These are phyloP conservation scores for Corydoras maculifer DNA, from an alignment of 2,113 vertebrate species.

Conservation along the genomic window DNA sequence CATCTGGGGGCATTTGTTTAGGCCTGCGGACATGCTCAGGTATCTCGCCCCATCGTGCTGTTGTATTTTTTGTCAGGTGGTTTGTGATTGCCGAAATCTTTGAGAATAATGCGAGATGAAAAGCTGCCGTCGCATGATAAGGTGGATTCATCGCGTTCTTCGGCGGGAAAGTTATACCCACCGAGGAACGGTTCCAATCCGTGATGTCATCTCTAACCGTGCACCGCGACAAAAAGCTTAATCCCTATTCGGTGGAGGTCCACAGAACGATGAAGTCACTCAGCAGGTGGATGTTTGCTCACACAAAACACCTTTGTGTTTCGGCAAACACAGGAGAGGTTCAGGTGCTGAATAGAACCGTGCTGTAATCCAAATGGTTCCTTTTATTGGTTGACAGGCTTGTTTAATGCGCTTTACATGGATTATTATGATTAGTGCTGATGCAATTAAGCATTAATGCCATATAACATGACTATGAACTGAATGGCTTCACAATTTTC, in stretches of 20 bases:
- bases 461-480: neutral
- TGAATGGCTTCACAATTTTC: neutral
- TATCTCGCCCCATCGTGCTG: neutral
- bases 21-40: neutral
- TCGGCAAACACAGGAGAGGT: constrained; percentile 37
- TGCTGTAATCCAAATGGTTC: neutral
- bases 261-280: constrained; percentile 58
- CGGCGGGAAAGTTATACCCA: constrained; percentile 40
- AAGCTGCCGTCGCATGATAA: constrained; percentile 6
- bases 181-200: constrained; percentile 32
- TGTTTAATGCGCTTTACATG: constrained; percentile 2
- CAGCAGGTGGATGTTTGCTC: constrained; percentile 46
- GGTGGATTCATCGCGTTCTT: constrained; percentile 35
- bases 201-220: constrained; percentile 16
- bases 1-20: neutral
- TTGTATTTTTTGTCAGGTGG: too few relatives aligned
- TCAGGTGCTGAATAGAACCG: neutral
- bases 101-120: neutral
- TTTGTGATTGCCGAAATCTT: constrained; percentile 6
- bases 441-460: neutral
- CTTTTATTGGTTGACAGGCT: constrained; percentile 9
- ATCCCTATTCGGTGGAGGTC: constrained; percentile 40
- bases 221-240: constrained; percentile 29
- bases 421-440: neutral
- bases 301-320: constrained; percentile 59